Conservation (phyloP, 1,140 invertebrate genomes). For the Hormaphis cornu region DNA sequence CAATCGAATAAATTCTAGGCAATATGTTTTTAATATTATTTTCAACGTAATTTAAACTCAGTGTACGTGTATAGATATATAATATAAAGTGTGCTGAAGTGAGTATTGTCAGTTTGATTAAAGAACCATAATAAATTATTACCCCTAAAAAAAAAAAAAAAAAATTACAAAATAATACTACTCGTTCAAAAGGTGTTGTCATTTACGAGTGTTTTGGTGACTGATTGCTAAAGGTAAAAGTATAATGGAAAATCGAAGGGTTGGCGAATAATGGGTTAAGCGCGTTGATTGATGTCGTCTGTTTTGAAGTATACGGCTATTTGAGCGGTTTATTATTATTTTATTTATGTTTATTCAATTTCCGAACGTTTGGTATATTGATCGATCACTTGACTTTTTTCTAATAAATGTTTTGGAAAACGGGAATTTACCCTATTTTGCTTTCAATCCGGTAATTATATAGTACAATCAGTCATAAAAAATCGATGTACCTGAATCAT, state of each 20-base stretch:
- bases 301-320: slow-evolving; percentile 22
- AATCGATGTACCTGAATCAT: slow-evolving; percentile 2
- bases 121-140: neutral
- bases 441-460: neutral
- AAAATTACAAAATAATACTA: neutral
- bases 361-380: neutral
- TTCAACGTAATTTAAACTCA: too few relatives aligned
- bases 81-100: too few relatives aligned
- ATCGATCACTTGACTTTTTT: slow-evolving; percentile 17
- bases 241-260: slow-evolving; percentile 22
- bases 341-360: slow-evolving; percentile 8
- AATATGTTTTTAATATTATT: too few relatives aligned
- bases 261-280: slow-evolving; percentile 17
- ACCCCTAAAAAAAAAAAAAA: neutral
- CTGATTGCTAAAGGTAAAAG: slow-evolving; percentile 26
- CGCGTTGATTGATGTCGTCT: slow-evolving; percentile 31
- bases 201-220: slow-evolving; percentile 26
- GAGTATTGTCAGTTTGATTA: neutral
- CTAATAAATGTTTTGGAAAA: neutral
- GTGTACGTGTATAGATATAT: too few relatives aligned
- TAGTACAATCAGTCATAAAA: slow-evolving; percentile 3
- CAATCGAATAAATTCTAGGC: too few relatives aligned
- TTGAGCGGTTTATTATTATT: slow-evolving; percentile 5
- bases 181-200: slow-evolving; percentile 19
- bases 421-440: slow-evolving; percentile 7